These are phyloP conservation scores for Caenorhabditis tropicalis DNA, from an alignment of 1,140 invertebrate species.

Conservation along the genomic window DNA sequence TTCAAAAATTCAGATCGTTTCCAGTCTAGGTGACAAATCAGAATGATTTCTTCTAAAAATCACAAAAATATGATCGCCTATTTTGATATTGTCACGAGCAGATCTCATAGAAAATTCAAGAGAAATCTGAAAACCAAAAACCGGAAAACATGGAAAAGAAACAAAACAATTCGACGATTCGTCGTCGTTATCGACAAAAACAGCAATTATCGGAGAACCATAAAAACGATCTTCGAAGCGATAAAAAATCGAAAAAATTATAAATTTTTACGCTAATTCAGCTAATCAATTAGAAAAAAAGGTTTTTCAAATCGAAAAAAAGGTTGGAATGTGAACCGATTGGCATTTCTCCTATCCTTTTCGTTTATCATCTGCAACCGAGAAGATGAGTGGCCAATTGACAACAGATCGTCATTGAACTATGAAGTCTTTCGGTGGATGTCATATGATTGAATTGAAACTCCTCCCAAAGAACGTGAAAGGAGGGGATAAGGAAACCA, in stretches of 20 bases:
- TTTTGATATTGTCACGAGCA: no score
- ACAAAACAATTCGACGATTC: neutral
- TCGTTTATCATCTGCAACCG: neutral
- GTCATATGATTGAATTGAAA: neutral
- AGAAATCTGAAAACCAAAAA: neutral
- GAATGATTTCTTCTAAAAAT: no score
- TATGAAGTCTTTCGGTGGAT: neutral
- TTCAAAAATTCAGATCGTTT: no score
- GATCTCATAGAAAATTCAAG: neutral
- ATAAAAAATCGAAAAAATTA: neutral
- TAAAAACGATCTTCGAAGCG: neutral
- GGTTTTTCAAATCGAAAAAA: neutral
- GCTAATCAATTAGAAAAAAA: neutral
- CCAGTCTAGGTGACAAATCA: no score
- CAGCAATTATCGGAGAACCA: no score
- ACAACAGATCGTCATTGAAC: neutral
- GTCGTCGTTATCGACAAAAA: neutral
- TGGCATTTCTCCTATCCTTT: neutral
- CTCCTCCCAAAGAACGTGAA: neutral
- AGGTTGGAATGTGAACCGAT: slow-evolving; percentile 21
- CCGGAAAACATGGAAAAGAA: neutral
- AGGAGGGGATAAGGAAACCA: neutral
- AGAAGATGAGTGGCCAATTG: neutral
- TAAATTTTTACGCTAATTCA: neutral
- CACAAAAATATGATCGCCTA: no score